Evolutionary conservation across 2,797 vertebrate genomes (phyloP), one percentile per base, ranked within the genome.

Genomic region (Paedocypris micromegethes): DNA sequence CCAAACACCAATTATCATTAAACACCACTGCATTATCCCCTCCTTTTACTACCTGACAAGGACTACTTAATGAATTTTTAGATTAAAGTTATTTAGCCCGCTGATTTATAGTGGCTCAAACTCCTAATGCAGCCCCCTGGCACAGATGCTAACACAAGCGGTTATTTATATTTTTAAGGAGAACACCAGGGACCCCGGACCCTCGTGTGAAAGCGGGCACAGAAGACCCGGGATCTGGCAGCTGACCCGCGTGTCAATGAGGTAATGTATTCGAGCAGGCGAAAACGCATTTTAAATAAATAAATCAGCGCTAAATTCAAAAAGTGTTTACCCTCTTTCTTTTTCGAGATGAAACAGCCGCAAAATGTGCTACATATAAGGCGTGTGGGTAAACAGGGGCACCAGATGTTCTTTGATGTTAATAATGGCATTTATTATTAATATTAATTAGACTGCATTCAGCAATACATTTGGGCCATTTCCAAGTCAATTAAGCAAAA

Each of bases 381-480:
- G 93, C 92, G 92, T 93, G 89, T 92, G 93, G 95, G 94, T 97
- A 97, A 98, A 97, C 95, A 97, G 94, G 96, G 94, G 93, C 93
- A 98, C 93, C 96, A 98, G 96, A 97, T 98, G 96, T 98, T 98
- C 95, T 97, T 97, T 98, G 95, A 98, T 98, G 96, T 98, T 98
- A 98, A 98, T 98, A 98, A 98, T 97, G 95, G 95, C 96, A 98
- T 98, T 98, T 98, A 98, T 98, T 98, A 98, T 98, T 98, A 98
- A 98, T 98, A 98, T 98, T 98, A 98, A 98, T 98, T 98, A 98
- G 95, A 98, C 95, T 94, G 93, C 94, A 96, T 98, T 98, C 96
- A 98, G 96, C 95, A 98, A 98, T 98, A 98, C 96, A 98, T 98
- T 98, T 98, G 96, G 96, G 96, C 96, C 96, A 97, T 97, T 98